Evolutionary conservation across 2,797 vertebrate genomes (phyloP), one percentile per base, ranked within the genome.

Genomic region (Falco novaeseelandiae): DNA sequence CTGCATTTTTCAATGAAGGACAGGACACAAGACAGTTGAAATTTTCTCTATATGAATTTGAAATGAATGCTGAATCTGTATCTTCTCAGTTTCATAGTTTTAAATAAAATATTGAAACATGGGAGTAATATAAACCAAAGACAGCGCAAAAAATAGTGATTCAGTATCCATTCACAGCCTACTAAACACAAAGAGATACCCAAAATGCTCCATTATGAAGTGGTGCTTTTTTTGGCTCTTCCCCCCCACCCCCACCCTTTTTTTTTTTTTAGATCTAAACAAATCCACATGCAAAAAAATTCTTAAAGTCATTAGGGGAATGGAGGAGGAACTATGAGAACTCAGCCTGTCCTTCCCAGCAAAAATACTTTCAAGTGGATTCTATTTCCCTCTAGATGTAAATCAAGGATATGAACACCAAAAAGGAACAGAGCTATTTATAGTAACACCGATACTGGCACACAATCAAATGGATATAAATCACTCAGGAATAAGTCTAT

Each of bases 381-480:
- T 65, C 18, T 89, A 49, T 30, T 76, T 85, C 59, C 59, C 49
- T 79, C 52, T 82, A 74, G 65, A 86, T 69, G 42, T 42, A 94
- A 93, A 89, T 46, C n/a, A 82, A 86, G 61, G 57, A 79, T 83
- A 81, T 1, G 8, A 90, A 87, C 46, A 91, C 40, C 18, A 29
- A 84, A 93, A 87, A 38, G 52, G 70, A 94, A 92, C 46, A 89
- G 49, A 93, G 34, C 26, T 95, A 89, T 93, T 90, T 90, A 92
- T 38, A 19, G 77, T 51, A 76, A 93, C 93, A 73, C 26, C 58
- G 79, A 89, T 48, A 72, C 30, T 74, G 70, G 70, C 62, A 89
- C 42, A 70, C 10, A 54, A 61, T 78, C 86, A 88, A 86, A 92
- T 48, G 8, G 46, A 71, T 72, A 74, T 30, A 61, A 74, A 92